Percentiles rank a stretch among this genome's conserved stretches.
phyloP scores from a whole-genome alignment of 2,797 vertebrate genomes.

The Tokudaia tokunoshimensis region DNA sequence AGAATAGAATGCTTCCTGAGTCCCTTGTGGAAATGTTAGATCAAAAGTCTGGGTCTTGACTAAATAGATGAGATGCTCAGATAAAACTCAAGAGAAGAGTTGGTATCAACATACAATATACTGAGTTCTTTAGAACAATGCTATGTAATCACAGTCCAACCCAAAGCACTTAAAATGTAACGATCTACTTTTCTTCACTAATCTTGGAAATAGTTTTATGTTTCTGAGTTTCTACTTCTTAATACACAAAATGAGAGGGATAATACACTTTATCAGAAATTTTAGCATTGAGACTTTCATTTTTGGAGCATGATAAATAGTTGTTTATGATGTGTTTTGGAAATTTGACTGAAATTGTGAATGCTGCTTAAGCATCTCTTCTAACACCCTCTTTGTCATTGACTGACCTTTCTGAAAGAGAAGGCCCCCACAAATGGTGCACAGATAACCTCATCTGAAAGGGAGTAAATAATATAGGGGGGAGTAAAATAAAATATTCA shows the following conservation, averaged over 20 bases:
- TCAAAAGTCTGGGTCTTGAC: background rate
- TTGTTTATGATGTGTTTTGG: background rate
- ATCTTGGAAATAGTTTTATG: background rate
- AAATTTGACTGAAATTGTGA: background rate
- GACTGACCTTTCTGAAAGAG: background rate
- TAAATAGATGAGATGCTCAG: background rate
- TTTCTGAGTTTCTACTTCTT: background rate
- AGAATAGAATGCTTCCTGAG: too few species aligned
- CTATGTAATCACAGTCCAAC: too few species aligned
- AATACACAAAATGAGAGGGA: background rate
- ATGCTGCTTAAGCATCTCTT: background rate
- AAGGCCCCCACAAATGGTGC: too few species aligned
- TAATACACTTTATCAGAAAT: background rate
- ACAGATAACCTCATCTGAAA: background rate
- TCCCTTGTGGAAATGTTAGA: background rate
- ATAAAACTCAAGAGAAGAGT: background rate
- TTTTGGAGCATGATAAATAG: background rate
- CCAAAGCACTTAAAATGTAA: background rate
- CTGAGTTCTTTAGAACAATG: background rate
- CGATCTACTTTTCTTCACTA: too few species aligned
- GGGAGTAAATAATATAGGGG: background rate
- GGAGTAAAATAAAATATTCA: background rate
- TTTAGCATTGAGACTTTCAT: background rate
- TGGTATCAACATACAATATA: too few species aligned
- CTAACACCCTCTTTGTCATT: background rate